These are phyloP conservation scores for Tetramorium alpestre DNA, from an alignment of 1,140 invertebrate species.

Conservation along the genomic window DNA sequence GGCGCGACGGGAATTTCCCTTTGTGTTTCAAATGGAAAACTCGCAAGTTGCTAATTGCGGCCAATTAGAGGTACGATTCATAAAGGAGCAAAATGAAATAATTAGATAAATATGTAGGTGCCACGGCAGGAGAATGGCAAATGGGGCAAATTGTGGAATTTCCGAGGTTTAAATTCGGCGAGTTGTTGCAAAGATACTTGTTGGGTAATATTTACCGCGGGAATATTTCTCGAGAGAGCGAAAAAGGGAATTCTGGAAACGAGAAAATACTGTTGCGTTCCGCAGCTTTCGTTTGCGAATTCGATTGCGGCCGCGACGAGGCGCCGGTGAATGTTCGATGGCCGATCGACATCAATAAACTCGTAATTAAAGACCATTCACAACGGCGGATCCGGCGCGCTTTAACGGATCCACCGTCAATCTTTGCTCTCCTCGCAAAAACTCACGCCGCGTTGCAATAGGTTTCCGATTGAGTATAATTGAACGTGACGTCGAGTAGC, in stretches of 20 bases:
- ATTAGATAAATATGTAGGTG: not conserved
- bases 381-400: conserved; percentile 1
- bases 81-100: not conserved
- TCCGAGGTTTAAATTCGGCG: not conserved
- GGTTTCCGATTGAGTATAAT: conserved; percentile 53
- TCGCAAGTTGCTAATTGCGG: not conserved
- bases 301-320: not conserved
- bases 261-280: no score
- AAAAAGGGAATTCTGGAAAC: not conserved
- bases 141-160: not conserved
- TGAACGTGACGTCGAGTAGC: conserved; percentile 44
- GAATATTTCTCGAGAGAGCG: not conserved
- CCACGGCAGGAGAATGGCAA: not conserved
- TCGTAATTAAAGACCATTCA: conserved; percentile 56
- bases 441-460: conserved; percentile 30
- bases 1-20: not conserved
- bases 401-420: conserved; percentile 20
- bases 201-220: not conserved
- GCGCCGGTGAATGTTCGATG: not conserved
- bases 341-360: conserved; percentile 35
- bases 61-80: not conserved
- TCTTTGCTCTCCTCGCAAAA: conserved; percentile 38
- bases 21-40: not conserved
- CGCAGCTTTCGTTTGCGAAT: not conserved
- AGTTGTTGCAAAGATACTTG: not conserved